Evolutionary conservation across 2,113 vertebrate species (phyloP).

Genomic region (Calyptommatus sinebrachiatus): DNA sequence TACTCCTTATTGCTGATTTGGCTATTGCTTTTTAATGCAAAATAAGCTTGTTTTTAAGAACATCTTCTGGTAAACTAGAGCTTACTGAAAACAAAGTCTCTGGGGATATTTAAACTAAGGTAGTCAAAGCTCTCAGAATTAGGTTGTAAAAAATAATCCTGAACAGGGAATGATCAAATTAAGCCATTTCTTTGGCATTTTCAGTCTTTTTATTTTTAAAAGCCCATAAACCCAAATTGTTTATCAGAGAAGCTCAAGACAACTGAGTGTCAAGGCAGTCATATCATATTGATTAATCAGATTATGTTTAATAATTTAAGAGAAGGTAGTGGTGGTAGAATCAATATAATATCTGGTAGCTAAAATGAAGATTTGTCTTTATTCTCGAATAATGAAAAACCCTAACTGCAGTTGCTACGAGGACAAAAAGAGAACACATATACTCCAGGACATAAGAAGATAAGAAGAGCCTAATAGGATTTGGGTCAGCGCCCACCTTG

Average conservation of each 20-base stretch:
- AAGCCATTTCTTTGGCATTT: not conserved
- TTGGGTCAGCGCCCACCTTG: no score
- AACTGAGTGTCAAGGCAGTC: constrained; percentile 22
- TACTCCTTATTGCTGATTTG: not conserved
- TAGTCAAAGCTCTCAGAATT: constrained; percentile 11
- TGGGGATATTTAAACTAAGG: constrained; percentile 12
- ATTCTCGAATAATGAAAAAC: constrained; percentile 4
- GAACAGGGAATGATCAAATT: not conserved
- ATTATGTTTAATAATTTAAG: constrained; percentile 26
- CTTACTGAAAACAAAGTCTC: constrained; percentile 23
- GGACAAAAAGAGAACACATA: not conserved
- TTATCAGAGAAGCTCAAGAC: constrained; percentile 22
- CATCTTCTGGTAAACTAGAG: constrained; percentile 27
- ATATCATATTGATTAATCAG: constrained; percentile 29
- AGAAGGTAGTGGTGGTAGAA: constrained; percentile 22
- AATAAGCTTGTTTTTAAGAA: constrained; percentile 14
- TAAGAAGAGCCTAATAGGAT: no score
- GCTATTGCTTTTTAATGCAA: constrained; percentile 11
- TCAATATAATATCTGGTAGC: constrained; percentile 22
- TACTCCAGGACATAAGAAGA: not conserved
- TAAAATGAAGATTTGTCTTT: constrained; percentile 7
- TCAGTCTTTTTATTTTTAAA: constrained; percentile 5
- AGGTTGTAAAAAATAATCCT: constrained; percentile 19
- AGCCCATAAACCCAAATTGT: constrained; percentile 7
- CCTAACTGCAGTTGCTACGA: constrained; percentile 6